phyloP scores from a whole-genome alignment of 2,888 invertebrate species.

The Agelastica alni region DNA sequence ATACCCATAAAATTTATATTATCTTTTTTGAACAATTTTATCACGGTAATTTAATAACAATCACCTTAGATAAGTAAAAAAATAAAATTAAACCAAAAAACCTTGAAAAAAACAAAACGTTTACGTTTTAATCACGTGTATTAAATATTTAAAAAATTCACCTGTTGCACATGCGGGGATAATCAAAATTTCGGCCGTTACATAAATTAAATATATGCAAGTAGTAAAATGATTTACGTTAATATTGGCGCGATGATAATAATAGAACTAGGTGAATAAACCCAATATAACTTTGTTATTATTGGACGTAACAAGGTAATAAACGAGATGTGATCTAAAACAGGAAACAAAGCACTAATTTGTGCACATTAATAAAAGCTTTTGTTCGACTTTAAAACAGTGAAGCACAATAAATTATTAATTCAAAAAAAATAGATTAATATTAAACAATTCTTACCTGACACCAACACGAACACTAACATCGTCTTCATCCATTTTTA shows the following conservation, averaged over 20 bases:
- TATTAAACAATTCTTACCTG: conserved; percentile 58
- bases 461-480: conserved; percentile 72
- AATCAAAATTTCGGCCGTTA: too few species aligned
- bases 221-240: conserved; percentile 2
- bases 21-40: too few species aligned
- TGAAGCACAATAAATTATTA: conserved; percentile 20
- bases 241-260: conserved; percentile 13
- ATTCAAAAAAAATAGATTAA: too few species aligned
- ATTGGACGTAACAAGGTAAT: conserved; percentile 21
- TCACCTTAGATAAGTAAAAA: too few species aligned
- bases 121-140: neutral
- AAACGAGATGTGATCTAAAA: conserved; percentile 24
- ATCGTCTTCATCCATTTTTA: conserved; percentile 66
- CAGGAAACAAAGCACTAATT: conserved; percentile 20
- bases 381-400: neutral
- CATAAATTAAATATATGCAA: too few species aligned
- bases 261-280: conserved; percentile 24
- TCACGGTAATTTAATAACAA: too few species aligned
- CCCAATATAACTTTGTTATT: conserved; percentile 20
- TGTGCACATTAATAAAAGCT: neutral
- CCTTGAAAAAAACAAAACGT: too few species aligned
- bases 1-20: too few species aligned
- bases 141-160: neutral
- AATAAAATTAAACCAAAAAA: too few species aligned
- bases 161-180: neutral